Evolutionary conservation across 2,113 vertebrate genomes (phyloP), one percentile per base, ranked within the genome.

Genomic region (Muntiacus muntjak): DNA sequence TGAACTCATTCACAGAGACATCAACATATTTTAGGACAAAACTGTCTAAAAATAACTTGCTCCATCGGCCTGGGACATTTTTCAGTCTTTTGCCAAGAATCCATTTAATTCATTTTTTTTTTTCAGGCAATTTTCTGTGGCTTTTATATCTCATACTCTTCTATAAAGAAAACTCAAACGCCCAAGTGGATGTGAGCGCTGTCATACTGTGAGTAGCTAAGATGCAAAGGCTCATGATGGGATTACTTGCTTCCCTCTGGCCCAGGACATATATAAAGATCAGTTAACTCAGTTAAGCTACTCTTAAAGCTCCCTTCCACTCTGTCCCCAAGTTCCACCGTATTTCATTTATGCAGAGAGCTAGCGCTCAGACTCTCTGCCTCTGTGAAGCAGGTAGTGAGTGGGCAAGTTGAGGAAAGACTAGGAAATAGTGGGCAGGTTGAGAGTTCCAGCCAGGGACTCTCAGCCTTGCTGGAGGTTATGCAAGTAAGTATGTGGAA

Each of bases 11-110:
- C 93, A 98, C 62, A 98, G 97, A 96, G 82, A 64, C 97, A 97
- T 30, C 97, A 64, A 89, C 95, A 98, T 97, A 98, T 96, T 89
- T 86, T 83, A 98, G 60, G 96, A 92, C 95, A 93, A 95, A 96
- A 81, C 87, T 88, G 95, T 93, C 97, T 98, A 98, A 98, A 98
- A 98, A 98, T 98, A 98, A 87, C 96, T 95, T 92, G 47, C 54
- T 97, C 89, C 81, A n/a, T 84, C 91, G 83, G 82, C 94, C 93
- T 85, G 60, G 98, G 57, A 98, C 97, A 98, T 98, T 91, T 97
- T 97, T 47, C 60, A 52, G 79, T 82, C 89, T 84, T 97, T 97
- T 97, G 89, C 98, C 97, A 98, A 98, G 96, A 98, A 98, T 97
- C 82, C 93, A 97, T 95, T 93, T 94, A 94, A 95, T 71, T 25